Evolutionary conservation across 1,140 invertebrate genomes (phyloP), one percentile per base, ranked within the genome.

Genomic region (Ctenoplectra terminalis): DNA sequence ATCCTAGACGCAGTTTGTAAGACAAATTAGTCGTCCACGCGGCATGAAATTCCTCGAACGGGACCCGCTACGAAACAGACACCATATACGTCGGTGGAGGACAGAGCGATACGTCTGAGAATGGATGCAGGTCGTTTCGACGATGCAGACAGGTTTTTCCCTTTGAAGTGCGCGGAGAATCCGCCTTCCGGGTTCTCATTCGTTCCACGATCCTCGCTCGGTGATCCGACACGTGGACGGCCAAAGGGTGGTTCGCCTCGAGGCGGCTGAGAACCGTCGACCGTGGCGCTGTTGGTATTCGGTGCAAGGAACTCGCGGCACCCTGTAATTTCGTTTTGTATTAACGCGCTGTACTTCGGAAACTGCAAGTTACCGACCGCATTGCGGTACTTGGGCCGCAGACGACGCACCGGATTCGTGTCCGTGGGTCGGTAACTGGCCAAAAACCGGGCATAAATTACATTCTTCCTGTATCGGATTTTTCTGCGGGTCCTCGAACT

Each of bases 131-230:
- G 86, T 85, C 83, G 77, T 84, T 84, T 50, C 86, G 31, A 60
- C 81, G 82, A 80, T 64, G 72, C 85, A 60, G 87, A 87, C 87
- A 87, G 87, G 87, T 88, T 88, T 88, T 88, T 84, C 79, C 73
- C 83, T 63, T 43, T 61, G 64, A 54, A 77, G 78, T 61, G 58
- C 70, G 34, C 52, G 46, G 46, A 34, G 74, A 56, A 77, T 48
- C 63, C 81, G 81, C 73, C 86, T 87, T 83, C 77, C 82, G 85
- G 86, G 82, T 87, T 87, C 86, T 87, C 86, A 87, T 84, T 72
- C 50, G 56, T 26, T 34, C 2, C 40, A 3, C n/a, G n/a, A n/a
- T n/a, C n/a, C n/a, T n/a, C n/a, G n/a, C n/a, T n/a, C n/a, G 1
- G 34, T 7, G 26, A 72, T n/a, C 29, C 15, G 46, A 29, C n/a